Base-by-base conservation (phyloP, 2,888 invertebrate genomes). In the Meandrusa payeni region DNA sequence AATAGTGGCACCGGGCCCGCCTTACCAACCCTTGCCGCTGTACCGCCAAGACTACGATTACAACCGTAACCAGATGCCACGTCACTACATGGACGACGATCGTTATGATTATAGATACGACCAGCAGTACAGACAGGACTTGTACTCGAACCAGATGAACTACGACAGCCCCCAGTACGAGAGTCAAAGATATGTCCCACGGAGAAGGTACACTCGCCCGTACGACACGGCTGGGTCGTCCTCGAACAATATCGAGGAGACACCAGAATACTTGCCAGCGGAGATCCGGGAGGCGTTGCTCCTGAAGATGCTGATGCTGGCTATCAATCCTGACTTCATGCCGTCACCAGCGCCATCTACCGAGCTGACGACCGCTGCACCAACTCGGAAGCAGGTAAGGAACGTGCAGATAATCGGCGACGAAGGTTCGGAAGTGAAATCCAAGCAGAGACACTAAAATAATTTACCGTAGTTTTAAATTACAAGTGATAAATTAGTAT, bases 391-490 rank as follows among this genome's bases (percentile, higher is more conserved):
- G 53, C 91, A 92, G 38, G 90, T 93, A 10, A 87, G 93, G 53
- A 93, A 93, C 64, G 91, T 93, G 13, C 93, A 93, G 69, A 93
- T 94, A 55, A 77, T 93, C 17, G 92, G 92, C 0, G 93, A 93
- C 59, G 92, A 91, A 43, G 64, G 89, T 46, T 56, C 87, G 49
- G 55, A 64, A 48, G 73, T 80, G 55, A 70, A 77, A 58, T 46
- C 63, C n/a, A 61, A 59, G 47, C 64, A 68, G 50, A 72, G 72
- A 47, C 71, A 76, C 47, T 76, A 55, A 74, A 7, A n/a, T 37
- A 24, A 31, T 26, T 22, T 22, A 22, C n/a, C 2, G 19, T 29
- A 15, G 22, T 24, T 29, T n/a, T 28, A 38, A 17, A 11, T 32
- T 41, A 47, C 19, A 20, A 39, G 36, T 39, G 27, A 38, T 28